Conservation (phyloP, 1,140 invertebrate genomes). For the Drosophila murphyi region DNA sequence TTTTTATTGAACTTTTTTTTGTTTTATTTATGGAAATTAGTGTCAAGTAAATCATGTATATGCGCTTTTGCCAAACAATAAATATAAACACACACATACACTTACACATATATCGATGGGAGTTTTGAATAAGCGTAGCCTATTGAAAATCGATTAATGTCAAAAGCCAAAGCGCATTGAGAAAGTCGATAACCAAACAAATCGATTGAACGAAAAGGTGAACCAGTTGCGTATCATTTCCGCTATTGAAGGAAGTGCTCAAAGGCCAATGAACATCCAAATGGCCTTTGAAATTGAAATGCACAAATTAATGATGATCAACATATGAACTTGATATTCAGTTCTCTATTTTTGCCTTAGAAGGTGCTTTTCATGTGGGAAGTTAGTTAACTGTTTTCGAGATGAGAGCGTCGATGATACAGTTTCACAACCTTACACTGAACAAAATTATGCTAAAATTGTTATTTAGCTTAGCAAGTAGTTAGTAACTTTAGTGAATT, state of each 20-base stretch:
- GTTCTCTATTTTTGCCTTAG: conserved; percentile 38
- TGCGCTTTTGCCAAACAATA: conserved; percentile 43
- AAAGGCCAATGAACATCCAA: conserved; percentile 73
- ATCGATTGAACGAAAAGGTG: conserved; percentile 44
- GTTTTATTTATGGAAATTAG: conserved; percentile 83
- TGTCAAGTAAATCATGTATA: conserved; percentile 82
- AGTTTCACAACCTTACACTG: not conserved
- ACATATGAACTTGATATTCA: conserved; percentile 19
- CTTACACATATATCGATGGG: conserved; percentile 24
- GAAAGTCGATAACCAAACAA: conserved; percentile 9
- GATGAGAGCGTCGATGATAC: conserved; percentile 11
- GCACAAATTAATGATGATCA: conserved; percentile 10
- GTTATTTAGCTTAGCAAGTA: too few species aligned
- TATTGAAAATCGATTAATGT: conserved; percentile 56
- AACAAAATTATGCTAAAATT: too few species aligned
- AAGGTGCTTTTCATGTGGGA: conserved; percentile 23
- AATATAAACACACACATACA: conserved; percentile 22
- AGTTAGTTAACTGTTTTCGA: not conserved
- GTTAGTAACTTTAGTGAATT: too few species aligned
- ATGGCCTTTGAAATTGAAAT: conserved; percentile 43
- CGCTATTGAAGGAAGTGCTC: conserved; percentile 65
- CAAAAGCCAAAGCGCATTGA: conserved; percentile 14
- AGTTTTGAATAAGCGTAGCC: conserved; percentile 50
- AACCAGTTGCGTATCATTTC: conserved; percentile 68
- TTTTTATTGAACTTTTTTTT: conserved; percentile 71